Evolutionary conservation across 2,113 vertebrate species (phyloP), one percentile per base, ranked within the genome.

Genomic region (Urocynchramus pylzowi): DNA sequence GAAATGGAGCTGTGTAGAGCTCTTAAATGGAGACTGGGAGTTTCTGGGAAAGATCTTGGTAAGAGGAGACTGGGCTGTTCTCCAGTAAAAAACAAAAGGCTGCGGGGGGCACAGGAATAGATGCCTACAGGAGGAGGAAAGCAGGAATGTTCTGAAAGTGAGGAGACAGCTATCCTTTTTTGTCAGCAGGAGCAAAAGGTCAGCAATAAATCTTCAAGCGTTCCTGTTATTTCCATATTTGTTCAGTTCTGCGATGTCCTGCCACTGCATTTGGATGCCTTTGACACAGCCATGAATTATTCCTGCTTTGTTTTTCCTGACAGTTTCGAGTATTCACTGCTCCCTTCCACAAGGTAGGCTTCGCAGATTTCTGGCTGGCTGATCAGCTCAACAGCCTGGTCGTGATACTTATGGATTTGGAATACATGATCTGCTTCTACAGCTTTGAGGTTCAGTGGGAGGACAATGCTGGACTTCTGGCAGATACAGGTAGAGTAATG

Each of bases 341-440:
- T 74, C 99, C 99, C 24, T 99, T 99, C 97, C 99, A 99, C 97
- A 99, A 99, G 23, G 99, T 99, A 94, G 99, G 99, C 97, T 99
- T 99, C 14, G 99, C 99, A 93, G 99, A 99, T 98, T 99, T 99
- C 98, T 99, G 99, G 99, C 98, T 99, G 97, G 99, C 99, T 16
- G 99, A 99, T 98, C 99, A 99, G 96, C 99, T 99, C 92, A 99
- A 99, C 98, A 99, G 99, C 91, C 98, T 99, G 97, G 99, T 99
- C 13, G 93, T 99, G 82, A 99, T 99, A 91, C 98, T 99, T 87
- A 99, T 99, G 98, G 99, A 99, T 97, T 97, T 99, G 98, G 99
- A 99, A 98, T 99, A 99, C 97, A 99, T 99, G 98, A 98, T 99
- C 98, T 99, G 99, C 98, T 99, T 99, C 98, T 99, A 99, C 98